These are phyloP conservation scores for Philhelius pedissequus DNA, from an alignment of 2,888 invertebrate species.

Conservation along the genomic window DNA sequence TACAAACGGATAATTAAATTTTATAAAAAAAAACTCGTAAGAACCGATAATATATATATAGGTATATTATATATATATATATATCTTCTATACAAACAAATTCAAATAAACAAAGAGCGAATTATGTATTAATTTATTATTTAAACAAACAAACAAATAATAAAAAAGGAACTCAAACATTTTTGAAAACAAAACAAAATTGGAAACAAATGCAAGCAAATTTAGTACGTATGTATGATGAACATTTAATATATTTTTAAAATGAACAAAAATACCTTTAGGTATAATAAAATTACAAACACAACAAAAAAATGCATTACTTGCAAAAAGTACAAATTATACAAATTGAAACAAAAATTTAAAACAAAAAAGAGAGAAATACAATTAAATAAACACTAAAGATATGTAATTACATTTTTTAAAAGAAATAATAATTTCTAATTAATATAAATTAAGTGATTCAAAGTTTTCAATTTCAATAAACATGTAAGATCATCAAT, in stretches of 20 bases:
- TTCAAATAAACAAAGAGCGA: not conserved
- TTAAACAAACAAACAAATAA: not conserved
- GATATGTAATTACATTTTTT: constrained; percentile 51
- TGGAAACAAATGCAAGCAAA: constrained; percentile 36
- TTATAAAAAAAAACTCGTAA: constrained; percentile 2
- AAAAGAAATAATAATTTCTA: constrained; percentile 40
- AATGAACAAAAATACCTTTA: constrained; percentile 47
- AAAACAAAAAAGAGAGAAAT: constrained; percentile 7
- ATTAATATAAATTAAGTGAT: constrained; percentile 58
- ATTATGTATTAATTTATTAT: constrained; percentile 1
- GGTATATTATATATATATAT: no score
- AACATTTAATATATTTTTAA: constrained; percentile 55
- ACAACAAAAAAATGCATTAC: constrained; percentile 56
- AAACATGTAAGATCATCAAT: constrained; percentile 56
- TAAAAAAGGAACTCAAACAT: not conserved
- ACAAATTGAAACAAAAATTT: constrained; percentile 62
- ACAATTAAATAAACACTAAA: constrained; percentile 34
- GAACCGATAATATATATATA: constrained; percentile 37
- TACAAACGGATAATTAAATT: constrained; percentile 40
- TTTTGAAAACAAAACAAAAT: constrained; percentile 12
- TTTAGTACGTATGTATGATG: constrained; percentile 36
- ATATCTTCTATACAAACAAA: constrained; percentile 50
- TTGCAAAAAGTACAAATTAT: constrained; percentile 69
- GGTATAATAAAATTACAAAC: constrained; percentile 31
- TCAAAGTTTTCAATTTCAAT: constrained; percentile 40